These are phyloP conservation scores for Drosophila fungiperda DNA, from an alignment of 2,888 invertebrate genomes.

Conservation along the genomic window DNA sequence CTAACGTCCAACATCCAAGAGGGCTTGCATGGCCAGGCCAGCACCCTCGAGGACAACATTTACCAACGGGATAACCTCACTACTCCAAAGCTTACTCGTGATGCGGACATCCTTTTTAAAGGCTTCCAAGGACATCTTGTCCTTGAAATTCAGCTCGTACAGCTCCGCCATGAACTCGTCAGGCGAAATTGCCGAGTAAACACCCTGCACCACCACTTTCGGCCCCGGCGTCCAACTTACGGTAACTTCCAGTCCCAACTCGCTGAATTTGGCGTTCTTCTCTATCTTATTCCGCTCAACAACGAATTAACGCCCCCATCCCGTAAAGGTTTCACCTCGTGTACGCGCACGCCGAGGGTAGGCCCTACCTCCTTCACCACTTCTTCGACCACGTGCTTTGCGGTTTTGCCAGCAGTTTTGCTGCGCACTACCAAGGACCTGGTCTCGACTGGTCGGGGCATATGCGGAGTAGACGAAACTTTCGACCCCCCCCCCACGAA, in stretches of 20 bases:
- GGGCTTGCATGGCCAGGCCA: background rate
- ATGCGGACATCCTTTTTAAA: conserved; percentile 2
- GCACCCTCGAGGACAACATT: conserved; percentile 8
- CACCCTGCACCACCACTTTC: background rate
- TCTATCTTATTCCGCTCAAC: no score
- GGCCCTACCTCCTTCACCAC: no score
- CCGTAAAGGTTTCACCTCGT: no score
- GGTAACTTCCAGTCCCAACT: no score
- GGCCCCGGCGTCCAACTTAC: no score
- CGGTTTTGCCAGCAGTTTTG: background rate
- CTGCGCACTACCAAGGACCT: conserved; percentile 19
- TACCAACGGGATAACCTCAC: background rate
- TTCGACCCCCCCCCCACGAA: background rate
- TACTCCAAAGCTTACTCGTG: conserved; percentile 4
- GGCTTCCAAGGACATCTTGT: conserved; percentile 5
- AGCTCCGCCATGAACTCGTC: conserved; percentile 21
- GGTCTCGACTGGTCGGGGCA: conserved; percentile 12
- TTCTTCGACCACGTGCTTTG: no score
- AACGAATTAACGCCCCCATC: no score
- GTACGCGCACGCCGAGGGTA: no score
- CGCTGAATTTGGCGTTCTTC: no score
- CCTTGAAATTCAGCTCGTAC: conserved; percentile 16
- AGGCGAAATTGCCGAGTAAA: conserved; percentile 4
- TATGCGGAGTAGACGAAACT: conserved; percentile 5
- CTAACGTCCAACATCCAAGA: background rate